Conservation (phyloP, 2,888 invertebrate genomes). For the Athalia cordata region DNA sequence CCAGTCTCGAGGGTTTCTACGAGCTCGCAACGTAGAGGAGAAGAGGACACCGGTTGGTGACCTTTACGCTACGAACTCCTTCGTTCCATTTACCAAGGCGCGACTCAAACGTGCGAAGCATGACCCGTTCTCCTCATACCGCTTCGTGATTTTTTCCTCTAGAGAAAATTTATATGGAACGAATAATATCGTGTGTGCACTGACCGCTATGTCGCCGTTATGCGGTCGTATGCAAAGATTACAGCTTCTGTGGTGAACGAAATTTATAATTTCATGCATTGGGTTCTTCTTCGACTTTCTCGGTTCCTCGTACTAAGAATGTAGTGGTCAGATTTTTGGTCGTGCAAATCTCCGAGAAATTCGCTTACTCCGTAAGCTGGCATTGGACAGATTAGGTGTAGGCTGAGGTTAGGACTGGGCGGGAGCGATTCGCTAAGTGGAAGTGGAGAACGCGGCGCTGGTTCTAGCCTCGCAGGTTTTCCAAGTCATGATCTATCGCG, state of each 20-base stretch:
- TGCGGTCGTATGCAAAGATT: too few species aligned
- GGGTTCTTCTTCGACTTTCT: too few species aligned
- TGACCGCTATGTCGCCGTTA: too few species aligned
- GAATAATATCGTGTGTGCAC: too few species aligned
- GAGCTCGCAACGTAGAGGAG: background rate
- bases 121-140: constrained; percentile 16
- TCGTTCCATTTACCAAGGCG: constrained; percentile 52
- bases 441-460: constrained; percentile 42
- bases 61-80: constrained; percentile 59
- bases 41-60: constrained; percentile 58
- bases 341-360: background rate
- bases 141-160: background rate
- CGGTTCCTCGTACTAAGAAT: too few species aligned
- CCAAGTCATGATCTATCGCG: constrained; percentile 46
- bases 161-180: background rate
- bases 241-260: too few species aligned
- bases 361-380: too few species aligned
- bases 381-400: too few species aligned
- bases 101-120: constrained; percentile 18
- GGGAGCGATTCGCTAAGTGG: constrained; percentile 50
- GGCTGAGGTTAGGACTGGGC: constrained; percentile 32
- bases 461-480: constrained; percentile 15
- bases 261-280: too few species aligned
- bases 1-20: constrained; percentile 50
- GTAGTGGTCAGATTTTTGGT: background rate